Evolutionary conservation across 2,797 vertebrate species (phyloP).

Genomic region (Alexandromys oeconomus): DNA sequence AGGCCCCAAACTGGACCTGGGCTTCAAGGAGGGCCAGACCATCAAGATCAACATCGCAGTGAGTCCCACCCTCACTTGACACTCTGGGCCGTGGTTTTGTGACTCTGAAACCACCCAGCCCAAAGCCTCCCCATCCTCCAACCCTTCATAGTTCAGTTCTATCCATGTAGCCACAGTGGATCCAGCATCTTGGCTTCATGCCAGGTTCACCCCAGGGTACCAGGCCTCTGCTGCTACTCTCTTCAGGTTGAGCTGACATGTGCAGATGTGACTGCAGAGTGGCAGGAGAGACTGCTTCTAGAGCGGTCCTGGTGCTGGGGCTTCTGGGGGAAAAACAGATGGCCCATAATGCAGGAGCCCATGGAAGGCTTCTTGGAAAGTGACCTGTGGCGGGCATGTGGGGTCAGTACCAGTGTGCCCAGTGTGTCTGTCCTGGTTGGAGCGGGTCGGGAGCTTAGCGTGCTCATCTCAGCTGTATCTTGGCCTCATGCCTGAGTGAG

Average conservation of each 20-base stretch:
- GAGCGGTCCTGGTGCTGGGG: neutral
- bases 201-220: neutral
- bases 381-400: too few species aligned
- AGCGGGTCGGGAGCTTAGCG: neutral
- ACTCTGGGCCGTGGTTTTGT: accelerated
- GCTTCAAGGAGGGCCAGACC: slow-evolving; percentile 99
- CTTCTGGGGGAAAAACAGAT: neutral
- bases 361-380: neutral
- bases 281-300: neutral
- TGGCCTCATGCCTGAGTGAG: neutral
- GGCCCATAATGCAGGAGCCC: neutral
- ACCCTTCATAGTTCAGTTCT: neutral
- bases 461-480: neutral
- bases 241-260: neutral
- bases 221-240: neutral
- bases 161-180: neutral
- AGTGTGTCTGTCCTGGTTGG: neutral
- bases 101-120: neutral
- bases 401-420: neutral
- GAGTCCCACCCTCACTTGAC: slow-evolving; percentile 74
- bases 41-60: slow-evolving; percentile 98
- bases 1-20: slow-evolving; percentile 95
- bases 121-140: accelerated
- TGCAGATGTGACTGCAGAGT: neutral
- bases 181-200: neutral